A percentile compares a stretch with the other conserved stretches of the same genome.
These are phyloP conservation scores for Chauna torquata DNA, from an alignment of 2,113 vertebrate species.

Conservation along the genomic window DNA sequence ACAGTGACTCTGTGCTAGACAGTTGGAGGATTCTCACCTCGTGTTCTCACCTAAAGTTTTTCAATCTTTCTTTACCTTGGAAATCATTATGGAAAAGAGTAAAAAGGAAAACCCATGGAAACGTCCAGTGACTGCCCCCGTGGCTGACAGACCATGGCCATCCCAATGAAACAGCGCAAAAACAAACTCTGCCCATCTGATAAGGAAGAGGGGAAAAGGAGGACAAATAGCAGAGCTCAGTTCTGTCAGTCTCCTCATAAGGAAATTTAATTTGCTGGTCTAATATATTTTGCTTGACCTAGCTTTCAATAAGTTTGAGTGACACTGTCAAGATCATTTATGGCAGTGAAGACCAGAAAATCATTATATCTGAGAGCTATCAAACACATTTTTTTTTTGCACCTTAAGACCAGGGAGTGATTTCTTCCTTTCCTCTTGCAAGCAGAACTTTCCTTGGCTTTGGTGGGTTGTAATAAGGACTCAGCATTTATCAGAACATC, in stretches of 20 bases:
- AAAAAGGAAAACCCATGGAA: background rate
- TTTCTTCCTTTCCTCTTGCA: background rate
- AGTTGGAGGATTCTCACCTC: background rate
- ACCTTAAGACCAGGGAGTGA: background rate
- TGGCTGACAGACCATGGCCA: background rate
- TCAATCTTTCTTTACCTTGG: background rate
- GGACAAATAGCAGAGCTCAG: background rate
- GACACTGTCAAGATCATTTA: background rate
- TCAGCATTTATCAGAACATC: background rate
- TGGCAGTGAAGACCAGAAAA: background rate
- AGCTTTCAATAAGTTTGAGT: background rate
- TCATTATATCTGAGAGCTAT: background rate
- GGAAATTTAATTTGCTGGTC: background rate
- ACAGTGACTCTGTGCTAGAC: background rate
- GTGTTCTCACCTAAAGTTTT: background rate
- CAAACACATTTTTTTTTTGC: background rate
- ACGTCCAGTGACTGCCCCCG: fast-evolving
- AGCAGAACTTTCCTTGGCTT: background rate
- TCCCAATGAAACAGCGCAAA: background rate
- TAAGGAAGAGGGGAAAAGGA: background rate
- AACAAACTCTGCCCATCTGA: background rate
- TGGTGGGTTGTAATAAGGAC: background rate
- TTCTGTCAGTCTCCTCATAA: background rate
- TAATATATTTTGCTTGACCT: constrained; percentile 1
- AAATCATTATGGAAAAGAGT: background rate